These are phyloP conservation scores for Orchestia grillus DNA, from an alignment of 1,140 invertebrate genomes.

Conservation along the genomic window DNA sequence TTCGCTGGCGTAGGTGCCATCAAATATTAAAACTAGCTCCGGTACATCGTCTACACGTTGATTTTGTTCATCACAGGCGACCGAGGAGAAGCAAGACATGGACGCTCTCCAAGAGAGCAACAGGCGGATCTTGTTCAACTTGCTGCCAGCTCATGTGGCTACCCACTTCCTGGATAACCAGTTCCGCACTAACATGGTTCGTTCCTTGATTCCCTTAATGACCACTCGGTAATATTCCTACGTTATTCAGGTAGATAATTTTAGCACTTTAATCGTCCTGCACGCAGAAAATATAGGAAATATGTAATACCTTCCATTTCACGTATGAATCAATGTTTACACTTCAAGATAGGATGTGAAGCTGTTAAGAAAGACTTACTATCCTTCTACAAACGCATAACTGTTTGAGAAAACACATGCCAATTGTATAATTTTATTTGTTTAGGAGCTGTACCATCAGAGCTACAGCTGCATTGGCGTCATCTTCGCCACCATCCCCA, in stretches of 20 bases:
- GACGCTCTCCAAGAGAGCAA: conserved; percentile 90
- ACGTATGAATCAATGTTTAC: not conserved
- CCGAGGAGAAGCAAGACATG: conserved; percentile 92
- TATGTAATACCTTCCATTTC: not conserved
- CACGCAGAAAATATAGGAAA: not conserved
- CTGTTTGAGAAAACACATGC: not conserved
- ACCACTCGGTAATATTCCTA: not conserved
- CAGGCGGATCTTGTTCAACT: conserved; percentile 90
- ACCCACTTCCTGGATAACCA: conserved; percentile 92
- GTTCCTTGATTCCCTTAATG: not conserved
- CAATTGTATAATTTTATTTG: conserved; percentile 5
- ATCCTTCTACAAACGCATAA: not conserved
- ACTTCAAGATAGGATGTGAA: not conserved
- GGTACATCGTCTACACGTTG: not conserved
- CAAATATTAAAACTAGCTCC: too few relatives aligned
- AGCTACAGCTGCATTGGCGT: conserved; percentile 92
- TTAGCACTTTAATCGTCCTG: not conserved
- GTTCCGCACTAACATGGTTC: conserved; percentile 79
- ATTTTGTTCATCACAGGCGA: conserved; percentile 75
- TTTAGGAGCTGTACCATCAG: conserved; percentile 93
- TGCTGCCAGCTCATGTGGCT: conserved; percentile 92
- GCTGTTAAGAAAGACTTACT: not conserved
- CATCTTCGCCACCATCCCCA: conserved; percentile 93
- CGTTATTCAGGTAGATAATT: not conserved
- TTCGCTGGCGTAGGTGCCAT: too few relatives aligned